These are phyloP conservation scores for Platanista minor DNA, from an alignment of 2,113 vertebrate genomes.

Conservation along the genomic window DNA sequence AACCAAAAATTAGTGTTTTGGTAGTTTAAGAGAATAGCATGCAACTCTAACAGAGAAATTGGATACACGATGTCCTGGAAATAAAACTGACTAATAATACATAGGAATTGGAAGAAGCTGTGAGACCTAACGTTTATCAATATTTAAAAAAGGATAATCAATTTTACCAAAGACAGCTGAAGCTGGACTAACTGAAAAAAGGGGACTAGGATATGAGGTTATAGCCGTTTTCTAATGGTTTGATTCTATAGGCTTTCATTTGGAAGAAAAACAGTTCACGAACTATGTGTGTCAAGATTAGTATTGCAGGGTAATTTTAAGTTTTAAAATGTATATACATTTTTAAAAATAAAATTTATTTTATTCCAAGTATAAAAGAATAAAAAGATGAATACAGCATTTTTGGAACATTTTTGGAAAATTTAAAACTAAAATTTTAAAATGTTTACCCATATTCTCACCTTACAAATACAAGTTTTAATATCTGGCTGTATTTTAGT, in stretches of 20 bases:
- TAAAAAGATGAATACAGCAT: background rate
- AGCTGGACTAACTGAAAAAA: background rate
- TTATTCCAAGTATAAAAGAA: background rate
- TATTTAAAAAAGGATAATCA: background rate
- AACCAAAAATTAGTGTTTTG: background rate
- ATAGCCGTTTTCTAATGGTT: background rate
- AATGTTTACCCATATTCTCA: background rate
- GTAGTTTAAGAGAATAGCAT: background rate
- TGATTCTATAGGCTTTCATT: background rate
- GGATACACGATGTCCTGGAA: background rate
- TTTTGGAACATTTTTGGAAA: background rate
- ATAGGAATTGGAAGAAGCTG: background rate
- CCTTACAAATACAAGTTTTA: background rate
- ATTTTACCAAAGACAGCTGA: background rate
- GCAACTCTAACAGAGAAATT: background rate
- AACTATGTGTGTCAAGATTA: background rate
- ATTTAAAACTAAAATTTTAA: background rate
- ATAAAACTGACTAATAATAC: background rate
- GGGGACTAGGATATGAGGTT: background rate
- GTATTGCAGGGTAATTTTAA: background rate
- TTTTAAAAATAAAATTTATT: background rate
- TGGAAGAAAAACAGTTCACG: background rate
- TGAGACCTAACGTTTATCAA: background rate
- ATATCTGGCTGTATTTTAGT: background rate
- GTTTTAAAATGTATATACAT: background rate